These are phyloP conservation scores for Peromyscus maniculatus DNA, from an alignment of 2,113 vertebrate species.

Conservation along the genomic window DNA sequence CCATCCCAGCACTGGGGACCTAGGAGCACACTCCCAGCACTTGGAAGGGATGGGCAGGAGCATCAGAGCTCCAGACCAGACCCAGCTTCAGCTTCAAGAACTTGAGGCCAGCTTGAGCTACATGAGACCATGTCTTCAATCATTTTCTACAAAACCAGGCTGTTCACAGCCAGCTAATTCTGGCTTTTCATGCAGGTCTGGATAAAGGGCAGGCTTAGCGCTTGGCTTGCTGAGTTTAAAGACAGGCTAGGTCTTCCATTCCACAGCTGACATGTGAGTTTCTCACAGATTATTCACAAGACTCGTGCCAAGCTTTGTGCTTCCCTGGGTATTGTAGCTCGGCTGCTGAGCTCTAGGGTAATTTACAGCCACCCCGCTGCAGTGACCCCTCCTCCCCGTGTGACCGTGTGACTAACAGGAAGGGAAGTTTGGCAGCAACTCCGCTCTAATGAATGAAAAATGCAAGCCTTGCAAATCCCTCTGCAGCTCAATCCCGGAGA, in stretches of 20 bases:
- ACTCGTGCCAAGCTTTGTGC: conserved; percentile 52
- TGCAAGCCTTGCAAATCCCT: conserved; percentile 80
- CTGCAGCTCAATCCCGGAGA: conserved; percentile 70
- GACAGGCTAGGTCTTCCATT: conserved; percentile 48
- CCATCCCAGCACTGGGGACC: neutral
- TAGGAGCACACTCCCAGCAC: neutral
- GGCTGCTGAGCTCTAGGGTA: conserved; percentile 1
- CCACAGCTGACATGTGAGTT: conserved; percentile 66
- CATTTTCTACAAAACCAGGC: conserved; percentile 10
- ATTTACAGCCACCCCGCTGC: conserved; percentile 57
- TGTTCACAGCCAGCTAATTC: conserved; percentile 32
- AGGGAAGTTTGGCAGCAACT: conserved; percentile 79
- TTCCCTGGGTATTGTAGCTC: conserved; percentile 40
- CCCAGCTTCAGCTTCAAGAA: neutral
- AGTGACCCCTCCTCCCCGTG: conserved; percentile 57
- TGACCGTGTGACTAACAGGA: conserved; percentile 82
- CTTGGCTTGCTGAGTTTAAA: conserved; percentile 58
- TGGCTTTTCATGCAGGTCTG: conserved; percentile 53
- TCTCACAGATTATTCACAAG: conserved; percentile 73
- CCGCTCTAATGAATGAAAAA: conserved; percentile 82
- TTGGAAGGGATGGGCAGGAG: neutral
- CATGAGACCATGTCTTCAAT: neutral
- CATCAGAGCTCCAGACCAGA: neutral
- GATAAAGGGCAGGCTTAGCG: conserved; percentile 40
- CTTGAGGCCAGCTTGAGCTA: neutral